phyloP scores from a whole-genome alignment of 2,888 invertebrate species.

The Leptopilina drosophilae region DNA sequence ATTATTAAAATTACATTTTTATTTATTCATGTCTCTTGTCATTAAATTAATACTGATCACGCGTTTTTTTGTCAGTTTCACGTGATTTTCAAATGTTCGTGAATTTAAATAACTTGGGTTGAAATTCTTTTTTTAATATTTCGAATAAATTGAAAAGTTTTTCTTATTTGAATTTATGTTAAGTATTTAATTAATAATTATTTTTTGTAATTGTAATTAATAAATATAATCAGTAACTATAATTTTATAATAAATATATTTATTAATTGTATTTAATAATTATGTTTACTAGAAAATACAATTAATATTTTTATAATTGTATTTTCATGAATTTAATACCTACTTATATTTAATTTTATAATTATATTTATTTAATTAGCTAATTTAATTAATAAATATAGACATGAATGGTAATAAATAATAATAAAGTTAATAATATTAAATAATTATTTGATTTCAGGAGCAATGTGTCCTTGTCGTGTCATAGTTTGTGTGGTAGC shows the following conservation, averaged over 20 bases:
- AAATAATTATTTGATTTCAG: slow-evolving; percentile 59
- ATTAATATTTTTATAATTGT: too few species aligned
- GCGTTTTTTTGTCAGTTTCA: slow-evolving; percentile 4
- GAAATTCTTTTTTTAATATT: neutral
- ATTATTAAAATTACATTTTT: slow-evolving; percentile 26
- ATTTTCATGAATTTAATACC: too few species aligned
- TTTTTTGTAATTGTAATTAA: too few species aligned
- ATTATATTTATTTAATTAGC: too few species aligned
- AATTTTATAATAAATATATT: too few species aligned
- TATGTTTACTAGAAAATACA: too few species aligned
- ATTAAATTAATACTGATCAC: neutral
- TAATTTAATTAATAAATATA: too few species aligned
- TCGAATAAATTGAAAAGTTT: slow-evolving; percentile 1
- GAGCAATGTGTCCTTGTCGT: slow-evolving; percentile 73
- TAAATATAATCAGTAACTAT: too few species aligned
- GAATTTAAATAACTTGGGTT: neutral
- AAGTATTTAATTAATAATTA: slow-evolving; percentile 44
- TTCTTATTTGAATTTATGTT: neutral
- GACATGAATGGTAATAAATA: too few species aligned
- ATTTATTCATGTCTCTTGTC: slow-evolving; percentile 38
- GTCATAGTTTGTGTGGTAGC: slow-evolving; percentile 70
- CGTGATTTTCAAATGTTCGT: slow-evolving; percentile 22
- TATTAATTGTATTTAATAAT: too few species aligned
- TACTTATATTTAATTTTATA: too few species aligned
- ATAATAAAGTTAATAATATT: too few species aligned